A percentile compares a stretch with the other conserved stretches of the same genome.
These are phyloP conservation scores for Nannospalax galili DNA, from an alignment of 2,113 vertebrate species.

Conservation along the genomic window DNA sequence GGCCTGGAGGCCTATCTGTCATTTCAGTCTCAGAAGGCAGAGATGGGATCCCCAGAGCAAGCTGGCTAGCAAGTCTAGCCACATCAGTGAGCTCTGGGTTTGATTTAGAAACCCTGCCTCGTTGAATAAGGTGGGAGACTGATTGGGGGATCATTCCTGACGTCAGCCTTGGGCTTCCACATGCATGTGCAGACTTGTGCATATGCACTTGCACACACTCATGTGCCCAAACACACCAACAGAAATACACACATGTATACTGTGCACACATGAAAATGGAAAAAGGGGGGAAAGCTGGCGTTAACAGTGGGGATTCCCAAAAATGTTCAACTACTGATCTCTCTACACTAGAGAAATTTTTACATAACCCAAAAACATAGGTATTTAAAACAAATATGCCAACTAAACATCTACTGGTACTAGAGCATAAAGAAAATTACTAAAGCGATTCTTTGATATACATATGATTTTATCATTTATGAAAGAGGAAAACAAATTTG, in stretches of 20 bases:
- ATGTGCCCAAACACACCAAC: neutral
- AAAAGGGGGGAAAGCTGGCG: neutral
- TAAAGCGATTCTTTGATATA: neutral
- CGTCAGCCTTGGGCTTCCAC: neutral
- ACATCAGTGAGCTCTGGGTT: neutral
- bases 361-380: neutral
- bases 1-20: neutral
- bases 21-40: neutral
- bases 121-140: neutral
- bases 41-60: neutral
- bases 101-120: neutral
- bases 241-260: neutral
- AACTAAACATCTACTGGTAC: neutral
- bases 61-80: neutral
- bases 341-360: neutral
- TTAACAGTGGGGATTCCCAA: too few species aligned
- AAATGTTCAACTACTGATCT: too few species aligned
- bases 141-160: neutral
- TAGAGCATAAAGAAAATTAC: neutral
- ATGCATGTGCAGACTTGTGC: neutral
- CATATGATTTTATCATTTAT: neutral
- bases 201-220: neutral
- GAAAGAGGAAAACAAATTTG: neutral
- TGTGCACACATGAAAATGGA: neutral
- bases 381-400: neutral